phyloP scores from a whole-genome alignment of 2,888 invertebrate species.

The Cheilosia scutellata region DNA sequence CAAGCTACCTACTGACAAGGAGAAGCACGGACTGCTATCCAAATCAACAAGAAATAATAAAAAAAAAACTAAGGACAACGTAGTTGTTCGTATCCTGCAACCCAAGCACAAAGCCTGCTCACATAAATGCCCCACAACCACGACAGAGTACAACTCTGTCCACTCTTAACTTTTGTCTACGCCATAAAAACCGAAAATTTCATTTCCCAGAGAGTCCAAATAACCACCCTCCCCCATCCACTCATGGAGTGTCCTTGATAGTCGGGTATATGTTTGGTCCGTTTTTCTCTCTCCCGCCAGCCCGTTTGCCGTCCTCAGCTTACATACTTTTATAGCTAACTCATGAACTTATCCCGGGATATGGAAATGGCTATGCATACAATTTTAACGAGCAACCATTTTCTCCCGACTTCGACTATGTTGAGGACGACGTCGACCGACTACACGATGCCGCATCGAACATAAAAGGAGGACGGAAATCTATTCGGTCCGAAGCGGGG shows the following conservation, averaged over 20 bases:
- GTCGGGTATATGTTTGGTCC: conserved; percentile 55
- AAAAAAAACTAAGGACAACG: conserved; percentile 37
- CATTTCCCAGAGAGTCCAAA: conserved; percentile 75
- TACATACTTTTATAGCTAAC: conserved; percentile 76
- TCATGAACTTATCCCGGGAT: conserved; percentile 76
- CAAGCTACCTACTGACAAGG: conserved; percentile 46
- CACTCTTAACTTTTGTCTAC: conserved; percentile 75
- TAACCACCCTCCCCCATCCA: conserved; percentile 31
- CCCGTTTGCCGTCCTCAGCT: conserved; percentile 9
- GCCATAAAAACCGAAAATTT: conserved; percentile 76
- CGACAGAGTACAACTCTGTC: conserved; percentile 66
- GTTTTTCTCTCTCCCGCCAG: conserved; percentile 16
- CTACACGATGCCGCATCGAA: conserved; percentile 47
- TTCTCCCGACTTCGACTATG: conserved; percentile 51
- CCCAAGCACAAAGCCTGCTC: conserved; percentile 50
- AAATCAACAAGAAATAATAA: conserved; percentile 17
- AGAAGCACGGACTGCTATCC: conserved; percentile 5
- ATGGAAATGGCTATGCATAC: conserved; percentile 76
- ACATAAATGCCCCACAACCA: conserved; percentile 69
- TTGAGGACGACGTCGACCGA: conserved; percentile 37
- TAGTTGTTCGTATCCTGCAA: conserved; percentile 54
- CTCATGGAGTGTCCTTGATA: conserved; percentile 43
- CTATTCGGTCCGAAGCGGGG: conserved; percentile 67
- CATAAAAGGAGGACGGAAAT: conserved; percentile 72
- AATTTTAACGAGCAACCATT: conserved; percentile 76